Evolutionary conservation across 2,888 invertebrate species (phyloP), one percentile per base, ranked within the genome.

Genomic region (Schizotus pectinicornis): DNA sequence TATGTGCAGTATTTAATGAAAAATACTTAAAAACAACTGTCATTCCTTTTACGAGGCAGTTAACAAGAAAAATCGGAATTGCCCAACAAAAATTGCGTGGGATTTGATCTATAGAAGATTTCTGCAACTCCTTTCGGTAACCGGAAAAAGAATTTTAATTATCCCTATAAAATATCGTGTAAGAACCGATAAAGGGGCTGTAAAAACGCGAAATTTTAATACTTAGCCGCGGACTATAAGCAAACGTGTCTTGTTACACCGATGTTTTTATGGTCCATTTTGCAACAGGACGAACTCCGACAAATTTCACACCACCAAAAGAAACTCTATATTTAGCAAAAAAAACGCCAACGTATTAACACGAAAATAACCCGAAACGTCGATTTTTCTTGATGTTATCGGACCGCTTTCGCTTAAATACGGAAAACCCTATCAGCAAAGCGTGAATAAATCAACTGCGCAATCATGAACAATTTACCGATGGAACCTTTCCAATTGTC

Each of bases 211-310:
- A 42, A 42, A 14, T 42, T 42, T 42, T 2, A 42, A 48, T 51
- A 51, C 51, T 35, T 43, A 43, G 51, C 35, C 43, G 42, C 51
- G 35, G 8, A 51, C 51, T 51, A 51, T 51, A 51, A 61, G 58
- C 37, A 33, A 46, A 50, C 42, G 56, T 59, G 59, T 62, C 59
- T 51, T 56, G 53, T 62, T 62, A 49, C 62, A 43, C 30, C 55
- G 41, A 62, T 59, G 59, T 56, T 62, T 62, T 59, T 59, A 62
- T 50, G 56, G 56, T 48, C 47, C 49, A 54, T 62, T 62, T 62
- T 52, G 62, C 62, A 51, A 22, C 51, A 43, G 36, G 51, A 43
- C 51, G 36, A 42, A 51, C 42, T 51, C 51, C 42, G 51, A 51
- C 51, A 42, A 51, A 51, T 42, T 51, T 51, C 51, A 43, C 51